Conservation (phyloP, 2,113 vertebrate genomes). For the Natator depressus region DNA sequence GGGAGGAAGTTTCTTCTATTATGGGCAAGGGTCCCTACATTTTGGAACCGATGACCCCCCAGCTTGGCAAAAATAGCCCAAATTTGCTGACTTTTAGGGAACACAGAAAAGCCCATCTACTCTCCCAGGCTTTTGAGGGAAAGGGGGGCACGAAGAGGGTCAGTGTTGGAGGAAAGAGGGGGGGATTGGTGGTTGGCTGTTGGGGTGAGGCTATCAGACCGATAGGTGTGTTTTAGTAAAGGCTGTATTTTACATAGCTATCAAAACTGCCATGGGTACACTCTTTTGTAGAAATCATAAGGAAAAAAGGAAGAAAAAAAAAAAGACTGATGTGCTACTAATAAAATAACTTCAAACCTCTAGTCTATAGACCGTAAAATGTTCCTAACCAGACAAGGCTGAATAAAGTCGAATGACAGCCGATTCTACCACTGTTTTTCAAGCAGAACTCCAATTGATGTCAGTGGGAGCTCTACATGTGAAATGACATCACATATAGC, state of each 20-base stretch:
- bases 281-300: neutral
- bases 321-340: neutral
- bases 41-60: neutral
- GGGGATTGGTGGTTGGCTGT: neutral
- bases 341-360: neutral
- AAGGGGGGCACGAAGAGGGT: neutral
- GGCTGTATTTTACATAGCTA: neutral
- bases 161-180: neutral
- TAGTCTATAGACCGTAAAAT: neutral
- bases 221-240: neutral
- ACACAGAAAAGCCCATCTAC: neutral
- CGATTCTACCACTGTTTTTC: neutral
- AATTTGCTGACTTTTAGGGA: constrained; percentile 1
- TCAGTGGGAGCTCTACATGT: neutral
- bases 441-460: neutral
- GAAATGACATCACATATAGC: neutral
- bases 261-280: neutral
- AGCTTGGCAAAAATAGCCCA: neutral
- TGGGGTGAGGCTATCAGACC: neutral
- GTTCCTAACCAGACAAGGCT: neutral
- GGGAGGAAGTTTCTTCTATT: neutral
- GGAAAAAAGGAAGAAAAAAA: neutral
- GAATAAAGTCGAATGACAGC: neutral
- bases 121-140: neutral
- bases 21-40: neutral